These are phyloP conservation scores for Drosophila mayri DNA, from an alignment of 1,140 invertebrate species.

Conservation along the genomic window DNA sequence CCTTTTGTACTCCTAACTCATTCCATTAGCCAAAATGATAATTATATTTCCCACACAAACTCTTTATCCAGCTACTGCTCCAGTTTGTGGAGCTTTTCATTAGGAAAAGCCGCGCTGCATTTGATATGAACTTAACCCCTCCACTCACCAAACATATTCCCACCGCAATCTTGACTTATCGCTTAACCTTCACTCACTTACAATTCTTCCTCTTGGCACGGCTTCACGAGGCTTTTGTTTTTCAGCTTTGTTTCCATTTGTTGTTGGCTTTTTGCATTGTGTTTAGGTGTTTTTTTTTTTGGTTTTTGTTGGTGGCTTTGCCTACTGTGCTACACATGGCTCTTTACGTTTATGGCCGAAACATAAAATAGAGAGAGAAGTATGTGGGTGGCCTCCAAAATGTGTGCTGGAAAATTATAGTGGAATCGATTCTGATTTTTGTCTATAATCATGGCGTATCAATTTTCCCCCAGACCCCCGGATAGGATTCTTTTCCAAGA, in stretches of 20 bases:
- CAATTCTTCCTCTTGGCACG: conserved; percentile 30
- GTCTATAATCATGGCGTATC: conserved; percentile 49
- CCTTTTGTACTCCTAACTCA: background rate
- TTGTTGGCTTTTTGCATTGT: conserved; percentile 52
- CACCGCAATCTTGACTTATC: conserved; percentile 56
- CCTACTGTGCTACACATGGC: conserved; percentile 65
- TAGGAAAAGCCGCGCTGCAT: conserved; percentile 40
- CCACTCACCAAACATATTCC: conserved; percentile 28
- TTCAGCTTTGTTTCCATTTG: conserved; percentile 19
- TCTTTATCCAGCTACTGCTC: conserved; percentile 27
- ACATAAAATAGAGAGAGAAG: conserved; percentile 10
- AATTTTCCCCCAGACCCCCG: conserved; percentile 16
- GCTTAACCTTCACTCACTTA: conserved; percentile 61
- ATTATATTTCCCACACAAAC: conserved; percentile 36
- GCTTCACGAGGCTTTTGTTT: conserved; percentile 30
- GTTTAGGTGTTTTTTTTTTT: conserved; percentile 27
- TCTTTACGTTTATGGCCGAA: conserved; percentile 29
- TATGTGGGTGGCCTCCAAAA: conserved; percentile 53
- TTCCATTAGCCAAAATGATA: conserved; percentile 18
- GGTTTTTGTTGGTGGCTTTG: conserved; percentile 27
- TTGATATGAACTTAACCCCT: conserved; percentile 26
- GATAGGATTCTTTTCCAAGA: conserved; percentile 47
- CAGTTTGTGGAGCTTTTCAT: conserved; percentile 41
- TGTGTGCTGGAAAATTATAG: conserved; percentile 47
- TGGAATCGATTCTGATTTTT: conserved; percentile 34